Evolutionary conservation across 2,797 vertebrate genomes (phyloP).

Genomic region (Hipposideros larvatus): DNA sequence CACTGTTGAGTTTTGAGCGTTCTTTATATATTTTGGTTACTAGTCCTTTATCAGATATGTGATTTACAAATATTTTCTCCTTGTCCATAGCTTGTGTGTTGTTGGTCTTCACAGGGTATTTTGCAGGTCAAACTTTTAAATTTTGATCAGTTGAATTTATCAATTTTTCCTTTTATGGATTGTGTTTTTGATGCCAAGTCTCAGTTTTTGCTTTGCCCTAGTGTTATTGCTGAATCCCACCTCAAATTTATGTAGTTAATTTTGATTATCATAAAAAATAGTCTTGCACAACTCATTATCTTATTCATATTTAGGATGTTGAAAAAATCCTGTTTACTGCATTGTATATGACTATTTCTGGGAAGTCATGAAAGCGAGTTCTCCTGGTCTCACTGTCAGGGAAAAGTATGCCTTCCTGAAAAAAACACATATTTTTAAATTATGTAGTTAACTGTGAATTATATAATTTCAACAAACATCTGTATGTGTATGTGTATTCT

Average conservation of each 20-base stretch:
- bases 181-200: background rate
- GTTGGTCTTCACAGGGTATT: background rate
- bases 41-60: background rate
- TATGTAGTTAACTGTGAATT: background rate
- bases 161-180: background rate
- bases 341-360: background rate
- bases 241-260: background rate
- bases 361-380: background rate
- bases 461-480: background rate
- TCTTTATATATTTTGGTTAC: background rate
- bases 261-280: background rate
- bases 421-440: background rate
- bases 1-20: background rate
- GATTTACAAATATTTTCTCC: background rate
- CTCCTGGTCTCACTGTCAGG: background rate
- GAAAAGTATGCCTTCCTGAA: background rate
- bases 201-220: background rate
- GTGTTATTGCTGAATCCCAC: background rate
- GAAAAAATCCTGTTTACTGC: background rate
- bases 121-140: background rate
- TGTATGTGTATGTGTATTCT: background rate
- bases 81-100: background rate
- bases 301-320: background rate
- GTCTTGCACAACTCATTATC: background rate
- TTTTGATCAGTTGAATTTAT: background rate